Base-by-base conservation (phyloP, 1,140 invertebrate species). In the Trichogramma pretiosum region DNA sequence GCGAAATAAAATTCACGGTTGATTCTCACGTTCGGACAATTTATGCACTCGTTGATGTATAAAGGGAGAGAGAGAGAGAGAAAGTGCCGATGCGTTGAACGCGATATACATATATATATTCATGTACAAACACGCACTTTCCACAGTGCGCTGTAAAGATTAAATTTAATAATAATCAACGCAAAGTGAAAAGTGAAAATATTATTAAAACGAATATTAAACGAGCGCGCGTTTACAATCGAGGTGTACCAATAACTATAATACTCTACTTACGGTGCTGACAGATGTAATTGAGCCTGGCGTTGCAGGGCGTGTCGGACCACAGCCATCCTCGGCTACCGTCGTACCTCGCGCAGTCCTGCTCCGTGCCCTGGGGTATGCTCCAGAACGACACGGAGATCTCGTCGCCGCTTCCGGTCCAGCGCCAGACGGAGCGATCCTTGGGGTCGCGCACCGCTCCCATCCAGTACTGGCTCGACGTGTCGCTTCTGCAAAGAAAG, bases 391-490 rank as follows among this genome's bases (percentile, higher is more conserved):
- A 91, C 1, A 94, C 83, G 0, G 85, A 84, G 11, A 94, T 83
- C 66, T 93, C 87, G 35, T 87, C 84, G 0, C 89, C 89, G 55
- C 82, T 89, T 44, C 64, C 70, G 16, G 86, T 74, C 91, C 91
- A 94, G 60, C 89, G 87, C 92, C 92, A 95, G 56, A 86, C 84
- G 47, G 79, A 82, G 5, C 77, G 72, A 62, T 90, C 84, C 46
- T 79, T 78, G 14, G 80, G 78, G 62, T 94, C 89, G 11, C 90
- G 73, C 1, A 91, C 79, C 1, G 89, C 89, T 1, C 91, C 91
- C 82, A 94, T 87, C 92, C 92, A 95, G 62, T 94, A 95, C 58
- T 93, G 90, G 35, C 88, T 92, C 57, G 83, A 88, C 2, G 86
- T 85, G 65, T 94, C 90, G 62, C 84, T 89, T 54, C 88, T 83